These are phyloP conservation scores for Tiliacea aurago DNA, from an alignment of 2,888 invertebrate species.

Conservation along the genomic window DNA sequence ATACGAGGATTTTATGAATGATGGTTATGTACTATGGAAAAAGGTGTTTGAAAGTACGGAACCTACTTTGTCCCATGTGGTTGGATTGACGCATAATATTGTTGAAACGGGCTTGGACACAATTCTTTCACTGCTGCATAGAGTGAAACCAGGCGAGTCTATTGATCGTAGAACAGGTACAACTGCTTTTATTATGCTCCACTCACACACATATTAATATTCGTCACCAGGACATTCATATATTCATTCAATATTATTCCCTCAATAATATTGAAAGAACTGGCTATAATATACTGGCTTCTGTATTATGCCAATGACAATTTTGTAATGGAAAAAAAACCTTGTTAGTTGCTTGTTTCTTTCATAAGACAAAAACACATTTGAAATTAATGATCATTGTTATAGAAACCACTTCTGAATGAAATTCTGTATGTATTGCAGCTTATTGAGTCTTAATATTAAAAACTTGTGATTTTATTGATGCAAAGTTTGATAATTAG, in stretches of 20 bases:
- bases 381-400: neutral
- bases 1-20: conserved; percentile 67
- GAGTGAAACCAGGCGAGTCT: conserved; percentile 77
- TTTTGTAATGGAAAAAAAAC: neutral
- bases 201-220: neutral
- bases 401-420: neutral
- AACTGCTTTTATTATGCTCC: neutral
- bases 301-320: neutral
- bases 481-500: neutral
- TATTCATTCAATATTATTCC: neutral
- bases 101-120: conserved; percentile 79
- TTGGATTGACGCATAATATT: conserved; percentile 75
- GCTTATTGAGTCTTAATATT: neutral
- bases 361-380: neutral
- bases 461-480: neutral
- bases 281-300: neutral
- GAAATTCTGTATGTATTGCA: no score
- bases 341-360: neutral
- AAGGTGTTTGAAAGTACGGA: conserved; percentile 76
- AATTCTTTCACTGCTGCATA: conserved; percentile 74
- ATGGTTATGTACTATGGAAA: conserved; percentile 73
- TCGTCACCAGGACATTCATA: neutral
- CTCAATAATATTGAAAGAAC: neutral
- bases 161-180: conserved; percentile 82
- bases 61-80: conserved; percentile 81